Evolutionary conservation across 2,797 vertebrate species (phyloP), one percentile per base, ranked within the genome.

Genomic region (Caiman crocodilus): DNA sequence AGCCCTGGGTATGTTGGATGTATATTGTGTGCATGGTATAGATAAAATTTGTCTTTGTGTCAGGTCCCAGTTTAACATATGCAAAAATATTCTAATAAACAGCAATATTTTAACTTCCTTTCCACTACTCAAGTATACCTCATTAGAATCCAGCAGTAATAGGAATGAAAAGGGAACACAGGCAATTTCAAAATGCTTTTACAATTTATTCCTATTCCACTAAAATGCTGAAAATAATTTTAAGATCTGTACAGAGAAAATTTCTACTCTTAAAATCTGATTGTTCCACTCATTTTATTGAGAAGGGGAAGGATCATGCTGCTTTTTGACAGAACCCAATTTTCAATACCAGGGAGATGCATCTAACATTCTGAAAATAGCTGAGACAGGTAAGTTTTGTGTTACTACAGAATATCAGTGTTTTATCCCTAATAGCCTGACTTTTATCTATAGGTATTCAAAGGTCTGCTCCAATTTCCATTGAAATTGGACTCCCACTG

Each of bases 1-100:
- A 88, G 82, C 65, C 84, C 14, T 3, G 78, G 87, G 79, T 18
- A 18, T 83, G 64, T 93, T 87, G 95, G 96, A 95, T 91, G 84
- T 94, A 92, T 96, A 95, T 87, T 77, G 76, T 73, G 26, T 21
- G 75, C 13, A 55, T 79, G 87, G 79, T 90, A 64, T 82, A 80
- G 57, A 30, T 84, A 78, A 76, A 76, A 7, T 93, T 95, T 90
- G 67, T 75, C 83, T 93, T 6, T 18, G 28, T 84, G 56, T 79
- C 75, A 90, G 87, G 85, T 85, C 14, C 69, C 81, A 87, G 83
- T 90, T 91, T 50, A 69, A 76, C 0, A 0, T 0, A 0, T 61
- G 63, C 61, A 65, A 64, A 91, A 94, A 90, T 82, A 67, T 65
- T 17, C 15, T 85, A 89, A 88, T 71, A 77, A 95, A 78, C 63